A percentile compares a stretch with the other conserved stretches of the same genome.
phyloP scores from a whole-genome alignment of 2,888 invertebrate species.

The Congeria kusceri region DNA sequence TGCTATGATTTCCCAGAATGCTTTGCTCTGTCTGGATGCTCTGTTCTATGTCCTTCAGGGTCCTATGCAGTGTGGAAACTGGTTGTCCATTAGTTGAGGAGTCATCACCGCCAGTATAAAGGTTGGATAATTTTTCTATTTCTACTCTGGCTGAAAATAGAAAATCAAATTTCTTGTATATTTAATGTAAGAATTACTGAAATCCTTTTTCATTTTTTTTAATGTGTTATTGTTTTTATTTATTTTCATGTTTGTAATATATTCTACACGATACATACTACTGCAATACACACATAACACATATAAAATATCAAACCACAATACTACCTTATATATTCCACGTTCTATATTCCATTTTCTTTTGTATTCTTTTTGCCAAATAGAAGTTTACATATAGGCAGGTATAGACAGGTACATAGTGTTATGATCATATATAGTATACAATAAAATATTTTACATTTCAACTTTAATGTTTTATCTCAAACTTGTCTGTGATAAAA shows the following conservation, averaged over 20 bases:
- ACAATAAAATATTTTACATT: too few relatives aligned
- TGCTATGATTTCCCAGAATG: conserved; percentile 39
- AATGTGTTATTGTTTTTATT: neutral
- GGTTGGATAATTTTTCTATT: conserved; percentile 14
- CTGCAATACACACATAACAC: too few relatives aligned
- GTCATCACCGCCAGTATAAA: conserved; percentile 29
- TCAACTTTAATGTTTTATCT: too few relatives aligned
- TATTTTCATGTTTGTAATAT: neutral
- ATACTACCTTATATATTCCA: too few relatives aligned
- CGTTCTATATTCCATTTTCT: too few relatives aligned
- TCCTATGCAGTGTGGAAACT: conserved; percentile 50
- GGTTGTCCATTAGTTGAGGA: conserved; percentile 34
- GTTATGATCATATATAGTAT: too few relatives aligned
- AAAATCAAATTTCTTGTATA: neutral
- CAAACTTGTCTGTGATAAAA: too few relatives aligned
- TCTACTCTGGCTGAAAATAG: conserved; percentile 45
- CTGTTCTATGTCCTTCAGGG: conserved; percentile 55
- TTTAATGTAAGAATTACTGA: neutral
- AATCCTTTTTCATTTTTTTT: neutral
- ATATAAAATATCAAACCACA: too few relatives aligned
- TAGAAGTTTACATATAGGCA: too few relatives aligned
- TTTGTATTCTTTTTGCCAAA: too few relatives aligned
- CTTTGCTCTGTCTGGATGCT: conserved; percentile 55
- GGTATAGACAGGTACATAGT: too few relatives aligned
- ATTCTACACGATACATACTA: too few relatives aligned